Percentiles rank a stretch among this genome's conserved stretches.
Evolutionary conservation across 2,888 invertebrate genomes (phyloP).

Genomic region (Agrochola lychnidis): DNA sequence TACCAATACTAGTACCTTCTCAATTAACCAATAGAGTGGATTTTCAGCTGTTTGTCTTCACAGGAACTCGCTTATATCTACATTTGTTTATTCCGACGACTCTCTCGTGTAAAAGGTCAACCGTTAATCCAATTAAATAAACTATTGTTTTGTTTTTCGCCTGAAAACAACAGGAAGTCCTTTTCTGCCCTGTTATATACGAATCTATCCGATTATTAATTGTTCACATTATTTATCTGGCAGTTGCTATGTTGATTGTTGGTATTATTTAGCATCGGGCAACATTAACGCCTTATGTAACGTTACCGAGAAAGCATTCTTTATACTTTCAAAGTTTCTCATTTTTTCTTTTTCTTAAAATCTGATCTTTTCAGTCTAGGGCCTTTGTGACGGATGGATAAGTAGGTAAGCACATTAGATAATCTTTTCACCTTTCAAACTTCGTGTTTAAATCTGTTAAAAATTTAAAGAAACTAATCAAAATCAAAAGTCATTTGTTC

Average conservation of each 20-base stretch:
- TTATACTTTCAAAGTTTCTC: neutral
- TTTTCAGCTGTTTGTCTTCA: slow-evolving; percentile 12
- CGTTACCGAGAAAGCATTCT: neutral
- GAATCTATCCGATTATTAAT: neutral
- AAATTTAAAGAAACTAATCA: neutral
- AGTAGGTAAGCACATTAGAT: neutral
- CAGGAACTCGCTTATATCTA: neutral
- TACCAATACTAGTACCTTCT: neutral
- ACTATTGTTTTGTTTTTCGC: slow-evolving; percentile 2
- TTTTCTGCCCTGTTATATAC: slow-evolving; percentile 2
- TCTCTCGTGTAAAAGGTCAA: slow-evolving; percentile 3
- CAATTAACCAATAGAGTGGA: slow-evolving; percentile 4
- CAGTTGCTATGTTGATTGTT: neutral
- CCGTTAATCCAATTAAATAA: slow-evolving; percentile 27
- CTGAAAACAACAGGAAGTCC: slow-evolving; percentile 15
- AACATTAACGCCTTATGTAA: neutral
- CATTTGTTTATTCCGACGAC: neutral
- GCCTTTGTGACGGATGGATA: neutral
- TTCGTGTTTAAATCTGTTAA: neutral
- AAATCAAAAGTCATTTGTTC: no score
- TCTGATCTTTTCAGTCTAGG: neutral
- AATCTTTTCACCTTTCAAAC: neutral
- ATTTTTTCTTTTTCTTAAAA: neutral
- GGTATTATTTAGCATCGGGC: neutral
- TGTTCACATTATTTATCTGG: neutral